Evolutionary conservation across 2,113 vertebrate species (phyloP).

Genomic region (Heteronetta atricapilla): DNA sequence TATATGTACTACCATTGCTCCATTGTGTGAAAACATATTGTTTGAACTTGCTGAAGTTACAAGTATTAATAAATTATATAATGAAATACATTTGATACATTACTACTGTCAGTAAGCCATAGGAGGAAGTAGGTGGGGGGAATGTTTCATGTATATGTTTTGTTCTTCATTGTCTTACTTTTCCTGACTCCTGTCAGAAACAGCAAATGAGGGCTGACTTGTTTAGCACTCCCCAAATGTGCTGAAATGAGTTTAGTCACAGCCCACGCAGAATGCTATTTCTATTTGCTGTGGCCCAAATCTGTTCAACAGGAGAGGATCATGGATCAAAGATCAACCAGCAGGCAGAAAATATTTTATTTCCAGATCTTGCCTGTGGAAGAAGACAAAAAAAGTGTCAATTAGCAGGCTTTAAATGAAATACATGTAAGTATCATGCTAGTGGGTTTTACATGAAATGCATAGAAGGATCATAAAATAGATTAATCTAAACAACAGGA

Average conservation of each 20-base stretch:
- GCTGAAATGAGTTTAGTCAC: slow-evolving; percentile 43
- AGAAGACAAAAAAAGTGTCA: neutral
- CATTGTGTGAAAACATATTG: neutral
- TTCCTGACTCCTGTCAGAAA: slow-evolving; percentile 1
- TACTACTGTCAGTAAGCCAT: neutral
- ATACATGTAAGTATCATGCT: neutral
- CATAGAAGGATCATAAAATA: neutral
- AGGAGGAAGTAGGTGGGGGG: too few relatives aligned
- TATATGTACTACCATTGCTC: neutral
- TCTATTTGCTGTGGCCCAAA: slow-evolving; percentile 20
- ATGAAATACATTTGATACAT: neutral
- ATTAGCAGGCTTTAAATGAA: neutral
- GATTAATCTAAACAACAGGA: neutral
- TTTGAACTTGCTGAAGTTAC: neutral
- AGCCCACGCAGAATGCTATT: slow-evolving; percentile 44
- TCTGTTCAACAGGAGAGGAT: neutral
- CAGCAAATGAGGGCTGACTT: neutral
- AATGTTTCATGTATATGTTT: neutral
- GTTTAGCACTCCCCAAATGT: slow-evolving; percentile 46
- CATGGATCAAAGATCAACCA: neutral
- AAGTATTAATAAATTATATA: neutral
- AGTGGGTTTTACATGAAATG: neutral
- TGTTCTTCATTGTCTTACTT: slow-evolving; percentile 24
- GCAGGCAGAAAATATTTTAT: neutral
- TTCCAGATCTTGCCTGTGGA: neutral